Evolutionary conservation across 2,113 vertebrate genomes (phyloP).

Genomic region (Sapayoa aenigma): DNA sequence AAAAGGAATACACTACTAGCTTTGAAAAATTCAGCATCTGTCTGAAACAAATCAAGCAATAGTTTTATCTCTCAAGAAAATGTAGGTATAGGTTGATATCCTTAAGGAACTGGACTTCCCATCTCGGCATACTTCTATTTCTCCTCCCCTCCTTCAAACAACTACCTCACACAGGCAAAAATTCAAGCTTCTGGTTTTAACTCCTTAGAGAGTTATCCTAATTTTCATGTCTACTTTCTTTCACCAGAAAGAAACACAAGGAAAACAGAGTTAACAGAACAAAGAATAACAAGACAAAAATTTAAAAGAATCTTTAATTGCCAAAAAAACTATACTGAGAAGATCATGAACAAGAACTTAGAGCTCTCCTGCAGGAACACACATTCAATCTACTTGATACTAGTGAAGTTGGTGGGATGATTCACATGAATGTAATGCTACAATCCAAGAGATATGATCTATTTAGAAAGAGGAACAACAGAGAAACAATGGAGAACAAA

Average conservation of each 20-base stretch:
- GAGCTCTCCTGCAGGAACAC: neutral
- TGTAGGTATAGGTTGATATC: neutral
- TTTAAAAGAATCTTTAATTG: neutral
- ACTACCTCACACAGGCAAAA: neutral
- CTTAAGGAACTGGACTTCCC: neutral
- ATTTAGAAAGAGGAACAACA: neutral
- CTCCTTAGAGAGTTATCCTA: neutral
- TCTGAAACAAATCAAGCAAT: neutral
- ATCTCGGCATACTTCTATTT: neutral
- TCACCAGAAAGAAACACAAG: neutral
- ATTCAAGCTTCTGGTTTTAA: neutral
- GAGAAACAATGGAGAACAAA: neutral
- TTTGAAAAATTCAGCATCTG: neutral
- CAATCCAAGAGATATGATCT: conserved; percentile 5
- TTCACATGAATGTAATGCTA: neutral
- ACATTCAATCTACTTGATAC: neutral
- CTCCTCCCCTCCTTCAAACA: neutral
- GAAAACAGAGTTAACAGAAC: neutral
- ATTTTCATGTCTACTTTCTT: neutral
- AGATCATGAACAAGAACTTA: neutral
- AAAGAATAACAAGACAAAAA: neutral
- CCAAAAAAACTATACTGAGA: neutral
- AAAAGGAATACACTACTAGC: neutral
- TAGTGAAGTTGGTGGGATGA: neutral
- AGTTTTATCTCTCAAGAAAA: neutral